Percentiles rank a stretch among this genome's conserved stretches.
Evolutionary conservation across 2,797 vertebrate species (phyloP).

Genomic region (Spheniscus humboldti): DNA sequence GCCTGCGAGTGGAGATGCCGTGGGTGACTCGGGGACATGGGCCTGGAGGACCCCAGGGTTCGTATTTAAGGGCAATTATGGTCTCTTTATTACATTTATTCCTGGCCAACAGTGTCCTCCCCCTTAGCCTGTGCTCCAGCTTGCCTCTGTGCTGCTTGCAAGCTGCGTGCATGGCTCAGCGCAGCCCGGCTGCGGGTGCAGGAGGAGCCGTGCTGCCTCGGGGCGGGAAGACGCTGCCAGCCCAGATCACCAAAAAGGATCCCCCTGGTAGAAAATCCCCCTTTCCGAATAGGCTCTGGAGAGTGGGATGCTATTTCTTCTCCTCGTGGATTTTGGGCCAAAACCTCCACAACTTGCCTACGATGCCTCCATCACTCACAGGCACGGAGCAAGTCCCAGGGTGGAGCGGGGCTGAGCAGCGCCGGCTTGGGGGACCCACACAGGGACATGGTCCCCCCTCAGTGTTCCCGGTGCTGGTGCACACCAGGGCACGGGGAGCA

Average conservation of each 20-base stretch:
- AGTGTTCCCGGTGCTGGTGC: rapidly evolving
- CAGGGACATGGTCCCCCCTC: rapidly evolving
- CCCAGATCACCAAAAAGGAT: background rate
- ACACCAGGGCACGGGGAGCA: background rate
- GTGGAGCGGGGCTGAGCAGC: rapidly evolving
- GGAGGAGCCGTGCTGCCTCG: background rate
- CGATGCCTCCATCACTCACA: rapidly evolving
- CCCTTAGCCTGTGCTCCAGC: background rate
- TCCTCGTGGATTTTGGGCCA: rapidly evolving
- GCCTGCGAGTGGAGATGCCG: background rate
- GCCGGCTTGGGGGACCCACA: background rate
- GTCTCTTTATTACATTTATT: background rate
- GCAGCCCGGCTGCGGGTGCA: rapidly evolving
- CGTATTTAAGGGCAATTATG: background rate
- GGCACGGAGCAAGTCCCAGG: rapidly evolving
- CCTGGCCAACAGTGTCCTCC: background rate
- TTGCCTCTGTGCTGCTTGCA: background rate
- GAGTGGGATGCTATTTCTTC: background rate
- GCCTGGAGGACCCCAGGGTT: background rate
- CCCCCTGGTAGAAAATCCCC: background rate
- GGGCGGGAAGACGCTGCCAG: background rate
- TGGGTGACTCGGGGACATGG: rapidly evolving
- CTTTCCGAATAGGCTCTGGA: background rate
- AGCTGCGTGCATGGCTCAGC: rapidly evolving
- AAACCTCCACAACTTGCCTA: background rate